Evolutionary conservation across 2,888 invertebrate genomes (phyloP), one percentile per base, ranked within the genome.

Genomic region (Thecophora atra): DNA sequence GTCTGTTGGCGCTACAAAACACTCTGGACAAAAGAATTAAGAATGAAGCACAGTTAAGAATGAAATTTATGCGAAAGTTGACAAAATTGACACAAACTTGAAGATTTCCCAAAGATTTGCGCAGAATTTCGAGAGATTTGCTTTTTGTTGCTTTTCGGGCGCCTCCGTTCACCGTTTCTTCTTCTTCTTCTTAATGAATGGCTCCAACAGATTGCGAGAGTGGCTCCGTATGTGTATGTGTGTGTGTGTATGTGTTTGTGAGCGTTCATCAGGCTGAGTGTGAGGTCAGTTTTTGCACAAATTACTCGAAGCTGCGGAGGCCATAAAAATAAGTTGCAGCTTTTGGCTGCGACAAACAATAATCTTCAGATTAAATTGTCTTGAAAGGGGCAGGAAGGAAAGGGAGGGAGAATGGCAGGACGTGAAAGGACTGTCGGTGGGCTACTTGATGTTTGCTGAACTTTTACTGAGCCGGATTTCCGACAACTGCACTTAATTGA

Each of bases 71-170:
- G 70, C 62, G 70, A 70, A 70, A 70, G 51, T 70, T 70, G 70
- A 70, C 70, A 70, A 70, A 69, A 70, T 62, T 70, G 70, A 70
- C 70, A 70, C 70, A 70, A 70, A 70, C 62, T 70, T 70, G 70
- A 70, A 70, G 70, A 70, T 70, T 70, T 62, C 30, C 21, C 60
- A 51, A 68, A 70, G 70, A 70, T 70, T 62, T 70, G 51, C 51
- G 51, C 62, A 70, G 47, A 70, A 70, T 70, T 62, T 70, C 44
- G 60, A 62, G 70, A 28, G 54, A 62, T 30, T 70, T 60, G 47
- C 47, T 44, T 62, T 47, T 42, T 44, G 47, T n/a, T 37, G 66
- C n/a, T 30, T n/a, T n/a, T 66, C 15, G 19, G 37, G 63, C 19
- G 47, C 11, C n/a, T 21, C 15, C 42, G 8, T 19, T n/a, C n/a